These are phyloP conservation scores for Phenacoccus solenopsis DNA, from an alignment of 1,140 invertebrate genomes.

Conservation along the genomic window DNA sequence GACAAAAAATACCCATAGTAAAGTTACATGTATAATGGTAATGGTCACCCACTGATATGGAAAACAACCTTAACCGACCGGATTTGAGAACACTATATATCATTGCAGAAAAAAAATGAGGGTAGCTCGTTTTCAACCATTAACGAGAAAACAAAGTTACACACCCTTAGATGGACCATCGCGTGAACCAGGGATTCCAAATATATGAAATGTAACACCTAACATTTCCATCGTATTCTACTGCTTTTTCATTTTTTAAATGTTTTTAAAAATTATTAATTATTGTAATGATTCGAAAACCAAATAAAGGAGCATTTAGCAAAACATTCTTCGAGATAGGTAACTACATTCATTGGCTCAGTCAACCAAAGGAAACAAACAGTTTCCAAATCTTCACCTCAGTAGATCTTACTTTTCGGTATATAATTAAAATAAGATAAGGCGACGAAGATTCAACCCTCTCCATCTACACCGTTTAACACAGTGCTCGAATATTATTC, in stretches of 20 bases:
- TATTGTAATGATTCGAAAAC: too few species aligned
- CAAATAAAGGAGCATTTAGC: too few species aligned
- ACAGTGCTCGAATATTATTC: neutral
- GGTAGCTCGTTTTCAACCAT: constrained; percentile 4
- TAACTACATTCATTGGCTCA: too few species aligned
- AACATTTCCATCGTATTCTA: neutral
- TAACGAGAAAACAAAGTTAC: constrained; percentile 13
- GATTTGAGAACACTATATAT: neutral
- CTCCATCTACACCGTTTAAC: neutral
- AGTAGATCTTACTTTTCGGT: too few species aligned
- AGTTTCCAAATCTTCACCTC: neutral
- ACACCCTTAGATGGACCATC: constrained; percentile 4
- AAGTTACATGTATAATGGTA: neutral
- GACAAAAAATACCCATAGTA: too few species aligned
- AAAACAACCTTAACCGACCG: constrained; percentile 9
- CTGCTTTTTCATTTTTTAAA: neutral
- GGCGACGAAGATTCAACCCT: neutral
- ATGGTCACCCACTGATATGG: constrained; percentile 15
- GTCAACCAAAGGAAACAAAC: too few species aligned
- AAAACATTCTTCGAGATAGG: too few species aligned
- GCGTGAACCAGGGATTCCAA: neutral
- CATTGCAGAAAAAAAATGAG: constrained; percentile 11
- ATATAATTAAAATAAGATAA: neutral
- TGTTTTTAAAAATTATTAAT: neutral
- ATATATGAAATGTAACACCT: neutral